Conservation (phyloP, 2,797 vertebrate species). For the Cirrhinus molitorella region DNA sequence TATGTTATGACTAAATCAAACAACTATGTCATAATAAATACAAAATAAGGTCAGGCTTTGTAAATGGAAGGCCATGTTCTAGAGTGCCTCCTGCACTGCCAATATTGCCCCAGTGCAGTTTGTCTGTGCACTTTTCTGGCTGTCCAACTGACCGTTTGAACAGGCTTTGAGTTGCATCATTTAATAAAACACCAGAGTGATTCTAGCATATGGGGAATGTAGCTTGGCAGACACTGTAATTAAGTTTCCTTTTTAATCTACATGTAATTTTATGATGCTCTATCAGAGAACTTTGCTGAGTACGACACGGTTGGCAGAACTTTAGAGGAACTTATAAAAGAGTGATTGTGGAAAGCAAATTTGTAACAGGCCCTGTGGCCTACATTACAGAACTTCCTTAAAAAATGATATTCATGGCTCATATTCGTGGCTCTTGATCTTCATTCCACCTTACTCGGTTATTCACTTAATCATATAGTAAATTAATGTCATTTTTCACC, state of each 20-base stretch:
- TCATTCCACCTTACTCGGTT: constrained; percentile 44
- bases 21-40: neutral
- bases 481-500: constrained; percentile 52
- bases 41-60: constrained; percentile 52
- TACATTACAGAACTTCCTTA: neutral
- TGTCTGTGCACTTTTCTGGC: constrained; percentile 36
- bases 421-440: constrained; percentile 28
- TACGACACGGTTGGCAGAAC: constrained; percentile 27
- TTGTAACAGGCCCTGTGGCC: constrained; percentile 33
- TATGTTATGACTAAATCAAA: neutral
- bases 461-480: constrained; percentile 40
- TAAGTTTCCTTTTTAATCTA: constrained; percentile 34
- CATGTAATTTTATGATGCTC: constrained; percentile 42
- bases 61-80: constrained; percentile 49
- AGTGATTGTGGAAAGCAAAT: constrained; percentile 11
- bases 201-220: constrained; percentile 48
- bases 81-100: neutral
- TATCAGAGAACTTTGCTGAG: constrained; percentile 35
- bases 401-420: constrained; percentile 21
- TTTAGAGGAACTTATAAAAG: constrained; percentile 23
- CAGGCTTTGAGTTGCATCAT: constrained; percentile 44
- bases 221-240: constrained; percentile 51
- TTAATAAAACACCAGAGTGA: constrained; percentile 48
- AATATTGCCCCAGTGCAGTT: constrained; percentile 34
- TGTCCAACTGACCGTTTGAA: constrained; percentile 37